These are phyloP conservation scores for Chironomus tepperi DNA, from an alignment of 1,140 invertebrate genomes.

Conservation along the genomic window DNA sequence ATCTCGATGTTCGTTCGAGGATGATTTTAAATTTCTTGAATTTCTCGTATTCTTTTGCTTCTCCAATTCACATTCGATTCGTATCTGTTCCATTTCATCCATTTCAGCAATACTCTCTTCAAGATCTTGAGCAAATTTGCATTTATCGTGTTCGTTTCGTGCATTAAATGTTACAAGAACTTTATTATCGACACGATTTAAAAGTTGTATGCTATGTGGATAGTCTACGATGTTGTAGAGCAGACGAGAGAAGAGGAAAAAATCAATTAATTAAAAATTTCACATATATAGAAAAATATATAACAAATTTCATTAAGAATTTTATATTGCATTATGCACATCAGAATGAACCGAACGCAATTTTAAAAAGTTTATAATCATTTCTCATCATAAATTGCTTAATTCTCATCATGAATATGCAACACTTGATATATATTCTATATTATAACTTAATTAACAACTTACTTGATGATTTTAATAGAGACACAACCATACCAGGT, in stretches of 20 bases:
- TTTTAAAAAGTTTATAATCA: background rate
- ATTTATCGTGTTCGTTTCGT: slow-evolving; percentile 85
- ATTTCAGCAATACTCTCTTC: slow-evolving; percentile 87
- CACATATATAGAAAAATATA: no score
- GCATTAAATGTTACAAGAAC: slow-evolving; percentile 91
- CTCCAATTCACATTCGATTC: slow-evolving; percentile 74
- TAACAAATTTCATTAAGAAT: no score
- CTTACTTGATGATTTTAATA: slow-evolving; percentile 89
- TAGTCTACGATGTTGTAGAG: slow-evolving; percentile 63
- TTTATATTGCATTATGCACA: background rate
- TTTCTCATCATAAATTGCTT: no score
- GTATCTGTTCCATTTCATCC: slow-evolving; percentile 88
- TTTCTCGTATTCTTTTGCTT: slow-evolving; percentile 60
- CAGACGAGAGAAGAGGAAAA: slow-evolving; percentile 26
- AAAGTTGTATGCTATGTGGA: slow-evolving; percentile 84
- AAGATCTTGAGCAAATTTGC: slow-evolving; percentile 89
- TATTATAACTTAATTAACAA: slow-evolving; percentile 32
- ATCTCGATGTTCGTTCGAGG: slow-evolving; percentile 59
- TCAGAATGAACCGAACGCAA: slow-evolving; percentile 6
- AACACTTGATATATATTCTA: background rate
- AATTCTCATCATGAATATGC: background rate
- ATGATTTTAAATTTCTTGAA: slow-evolving; percentile 32
- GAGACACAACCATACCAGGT: slow-evolving; percentile 81
- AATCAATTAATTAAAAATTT: background rate
- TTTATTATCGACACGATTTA: slow-evolving; percentile 82